A percentile compares a stretch with the other conserved stretches of the same genome.
phyloP scores from a whole-genome alignment of 1,140 invertebrate species.

The Coenobita brevimanus region DNA sequence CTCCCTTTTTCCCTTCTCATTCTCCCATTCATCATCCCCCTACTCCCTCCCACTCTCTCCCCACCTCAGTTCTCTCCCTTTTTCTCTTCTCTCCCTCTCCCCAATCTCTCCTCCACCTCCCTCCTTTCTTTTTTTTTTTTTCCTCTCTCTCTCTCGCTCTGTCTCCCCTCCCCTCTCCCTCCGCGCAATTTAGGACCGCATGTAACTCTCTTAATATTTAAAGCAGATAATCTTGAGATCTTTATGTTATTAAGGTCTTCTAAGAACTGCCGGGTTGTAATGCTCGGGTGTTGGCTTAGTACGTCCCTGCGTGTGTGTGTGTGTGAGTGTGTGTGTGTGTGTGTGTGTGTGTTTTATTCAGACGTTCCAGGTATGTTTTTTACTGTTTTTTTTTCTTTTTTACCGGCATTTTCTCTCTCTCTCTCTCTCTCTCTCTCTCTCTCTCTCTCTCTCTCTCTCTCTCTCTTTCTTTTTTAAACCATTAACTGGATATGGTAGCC shows the following conservation, averaged over 20 bases:
- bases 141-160: neutral
- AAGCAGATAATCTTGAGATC: slow-evolving; percentile 13
- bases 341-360: neutral
- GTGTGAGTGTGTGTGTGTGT: slow-evolving; percentile 40
- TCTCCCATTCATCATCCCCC: neutral
- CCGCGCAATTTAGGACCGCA: neutral
- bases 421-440: neutral
- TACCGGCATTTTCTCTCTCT: neutral
- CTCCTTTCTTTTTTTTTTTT: neutral
- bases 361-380: neutral
- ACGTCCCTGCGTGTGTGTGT: slow-evolving; percentile 30
- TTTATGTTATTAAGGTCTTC: slow-evolving; percentile 31
- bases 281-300: neutral
- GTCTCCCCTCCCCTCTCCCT: neutral
- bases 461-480: neutral
- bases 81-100: neutral
- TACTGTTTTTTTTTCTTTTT: slow-evolving; percentile 18
- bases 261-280: slow-evolving; percentile 16
- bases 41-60: neutral
- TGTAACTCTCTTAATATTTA: slow-evolving; percentile 27
- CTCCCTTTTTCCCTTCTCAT: neutral
- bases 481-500: too few relatives aligned
- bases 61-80: neutral
- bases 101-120: neutral
- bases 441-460: neutral